These are phyloP conservation scores for Hemicentrotus pulcherrimus DNA, from an alignment of 35 echinoderm and acorn worm genomes.

Conservation along the genomic window DNA sequence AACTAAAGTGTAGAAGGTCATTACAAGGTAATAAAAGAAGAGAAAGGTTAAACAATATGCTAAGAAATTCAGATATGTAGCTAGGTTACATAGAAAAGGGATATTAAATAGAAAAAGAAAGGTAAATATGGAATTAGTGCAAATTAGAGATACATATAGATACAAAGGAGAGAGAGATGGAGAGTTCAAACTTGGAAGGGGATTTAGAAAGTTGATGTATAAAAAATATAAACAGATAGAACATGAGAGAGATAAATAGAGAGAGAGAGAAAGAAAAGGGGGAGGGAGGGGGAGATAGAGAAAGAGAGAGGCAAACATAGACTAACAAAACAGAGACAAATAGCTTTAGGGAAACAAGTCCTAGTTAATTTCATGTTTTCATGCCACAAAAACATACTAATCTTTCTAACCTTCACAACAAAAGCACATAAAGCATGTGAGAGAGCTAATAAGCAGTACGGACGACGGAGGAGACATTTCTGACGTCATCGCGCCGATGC, in stretches of 20 bases:
- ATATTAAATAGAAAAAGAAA: neutral
- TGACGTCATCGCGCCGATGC: neutral
- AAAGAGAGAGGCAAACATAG: neutral
- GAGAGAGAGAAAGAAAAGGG: too few relatives aligned
- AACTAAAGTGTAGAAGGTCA: too few relatives aligned
- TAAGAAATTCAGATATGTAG: neutral
- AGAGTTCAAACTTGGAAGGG: neutral
- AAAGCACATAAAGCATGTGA: neutral
- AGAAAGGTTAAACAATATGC: neutral
- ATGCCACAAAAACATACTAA: neutral
- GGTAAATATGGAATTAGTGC: neutral
- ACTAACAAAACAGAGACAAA: neutral
- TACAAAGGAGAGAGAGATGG: neutral
- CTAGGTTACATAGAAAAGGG: neutral
- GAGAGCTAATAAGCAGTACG: neutral
- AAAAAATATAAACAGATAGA: neutral
- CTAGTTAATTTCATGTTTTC: neutral
- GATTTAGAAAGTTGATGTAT: too few relatives aligned
- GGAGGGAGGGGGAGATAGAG: neutral
- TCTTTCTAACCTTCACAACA: neutral
- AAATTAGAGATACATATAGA: neutral
- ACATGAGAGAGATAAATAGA: neutral
- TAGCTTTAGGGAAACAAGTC: neutral
- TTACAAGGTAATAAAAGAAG: too few relatives aligned
- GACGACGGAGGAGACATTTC: neutral